These are phyloP conservation scores for Chrysochloris asiatica DNA, from an alignment of 2,113 vertebrate species.

Conservation along the genomic window DNA sequence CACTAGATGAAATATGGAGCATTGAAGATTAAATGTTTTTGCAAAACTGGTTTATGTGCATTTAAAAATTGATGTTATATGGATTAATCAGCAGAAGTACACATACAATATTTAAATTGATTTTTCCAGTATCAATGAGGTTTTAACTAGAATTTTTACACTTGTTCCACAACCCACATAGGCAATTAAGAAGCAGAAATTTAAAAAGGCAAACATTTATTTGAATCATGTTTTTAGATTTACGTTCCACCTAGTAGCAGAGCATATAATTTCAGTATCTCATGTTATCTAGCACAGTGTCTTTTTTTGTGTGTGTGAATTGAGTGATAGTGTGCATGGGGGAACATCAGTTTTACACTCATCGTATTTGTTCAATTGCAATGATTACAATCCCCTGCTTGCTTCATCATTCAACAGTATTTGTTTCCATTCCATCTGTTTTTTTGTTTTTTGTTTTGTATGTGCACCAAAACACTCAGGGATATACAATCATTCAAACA, in stretches of 20 bases:
- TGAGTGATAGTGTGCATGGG: too few relatives aligned
- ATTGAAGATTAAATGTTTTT: conserved; percentile 21
- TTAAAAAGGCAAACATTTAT: background rate
- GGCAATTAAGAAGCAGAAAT: conserved; percentile 34
- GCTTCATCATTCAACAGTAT: too few relatives aligned
- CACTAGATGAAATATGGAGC: background rate
- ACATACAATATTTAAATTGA: conserved; percentile 9
- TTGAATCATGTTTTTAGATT: conserved; percentile 31
- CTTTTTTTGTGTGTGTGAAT: too few relatives aligned
- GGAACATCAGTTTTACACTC: too few relatives aligned
- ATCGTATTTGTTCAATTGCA: too few relatives aligned
- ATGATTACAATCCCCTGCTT: too few relatives aligned
- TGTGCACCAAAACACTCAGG: too few relatives aligned
- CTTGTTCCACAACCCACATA: conserved; percentile 15
- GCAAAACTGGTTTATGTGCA: background rate
- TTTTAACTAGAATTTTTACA: conserved; percentile 10
- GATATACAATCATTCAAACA: too few relatives aligned
- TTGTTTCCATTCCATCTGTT: too few relatives aligned
- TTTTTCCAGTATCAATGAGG: background rate
- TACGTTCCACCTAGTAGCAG: background rate
- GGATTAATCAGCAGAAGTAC: conserved; percentile 35
- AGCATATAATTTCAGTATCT: background rate
- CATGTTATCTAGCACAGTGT: background rate
- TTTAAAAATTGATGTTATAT: conserved; percentile 26
- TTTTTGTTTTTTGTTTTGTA: too few relatives aligned